Conservation (phyloP, 2,797 vertebrate genomes). For the Pseudotriccus pelzelni region DNA sequence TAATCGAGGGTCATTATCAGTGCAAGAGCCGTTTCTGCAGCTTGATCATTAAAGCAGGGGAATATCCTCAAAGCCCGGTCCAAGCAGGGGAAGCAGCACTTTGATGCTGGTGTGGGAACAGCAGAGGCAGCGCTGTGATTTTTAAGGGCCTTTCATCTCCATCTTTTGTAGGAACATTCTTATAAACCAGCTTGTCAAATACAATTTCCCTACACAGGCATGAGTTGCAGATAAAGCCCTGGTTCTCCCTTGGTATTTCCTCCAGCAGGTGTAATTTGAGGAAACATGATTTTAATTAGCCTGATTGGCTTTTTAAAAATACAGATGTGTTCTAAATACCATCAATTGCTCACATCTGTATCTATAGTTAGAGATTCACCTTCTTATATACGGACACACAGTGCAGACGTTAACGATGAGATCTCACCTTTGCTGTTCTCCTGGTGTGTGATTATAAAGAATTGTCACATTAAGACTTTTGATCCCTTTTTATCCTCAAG, state of each 20-base stretch:
- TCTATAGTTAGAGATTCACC: not conserved
- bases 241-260: not conserved
- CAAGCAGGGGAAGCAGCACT: not conserved
- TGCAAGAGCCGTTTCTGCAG: not conserved
- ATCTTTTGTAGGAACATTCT: constrained; percentile 14
- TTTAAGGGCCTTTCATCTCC: constrained; percentile 49
- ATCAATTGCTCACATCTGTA: not conserved
- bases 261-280: not conserved
- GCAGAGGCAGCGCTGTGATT: not conserved
- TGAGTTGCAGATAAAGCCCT: not conserved
- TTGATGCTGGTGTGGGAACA: constrained; percentile 56
- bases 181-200: constrained; percentile 7
- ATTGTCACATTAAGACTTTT: not conserved
- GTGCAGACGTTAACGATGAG: too few species aligned
- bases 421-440: not conserved
- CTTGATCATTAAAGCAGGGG: not conserved
- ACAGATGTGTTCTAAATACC: not conserved
- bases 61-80: not conserved
- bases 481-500: not conserved
- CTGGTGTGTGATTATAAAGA: not conserved
- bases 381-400: too few species aligned
- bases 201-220: not conserved
- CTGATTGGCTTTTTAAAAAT: not conserved
- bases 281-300: not conserved
- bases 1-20: constrained; percentile 3